Conservation (phyloP, 2,113 vertebrate species). For the Esox niger region DNA sequence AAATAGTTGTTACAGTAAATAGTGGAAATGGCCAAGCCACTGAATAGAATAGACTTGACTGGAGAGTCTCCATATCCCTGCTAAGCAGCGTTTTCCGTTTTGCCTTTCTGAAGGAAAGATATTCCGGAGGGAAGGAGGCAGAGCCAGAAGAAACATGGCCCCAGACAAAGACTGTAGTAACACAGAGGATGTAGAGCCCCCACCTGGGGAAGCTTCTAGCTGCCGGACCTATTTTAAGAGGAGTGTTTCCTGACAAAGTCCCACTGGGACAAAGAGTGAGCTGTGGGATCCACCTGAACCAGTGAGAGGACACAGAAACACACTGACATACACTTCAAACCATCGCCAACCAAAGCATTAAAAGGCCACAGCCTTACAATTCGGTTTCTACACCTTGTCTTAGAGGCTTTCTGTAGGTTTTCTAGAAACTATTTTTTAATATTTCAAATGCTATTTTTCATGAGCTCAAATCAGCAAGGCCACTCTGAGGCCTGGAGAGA, state of each 20-base stretch:
- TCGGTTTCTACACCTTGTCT: no score
- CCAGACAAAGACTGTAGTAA: slow-evolving; percentile 17
- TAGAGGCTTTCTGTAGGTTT: no score
- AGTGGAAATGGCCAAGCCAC: no score
- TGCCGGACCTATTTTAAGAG: slow-evolving; percentile 25
- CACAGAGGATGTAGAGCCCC: not conserved
- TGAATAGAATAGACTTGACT: no score
- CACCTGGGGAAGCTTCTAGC: slow-evolving; percentile 17
- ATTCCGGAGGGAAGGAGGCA: not conserved
- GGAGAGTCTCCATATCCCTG: no score
- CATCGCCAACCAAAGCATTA: not conserved
- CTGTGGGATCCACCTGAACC: slow-evolving; percentile 12
- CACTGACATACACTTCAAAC: not conserved
- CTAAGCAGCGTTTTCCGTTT: no score
- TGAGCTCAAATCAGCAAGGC: no score
- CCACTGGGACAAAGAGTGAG: not conserved
- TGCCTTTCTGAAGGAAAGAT: not conserved
- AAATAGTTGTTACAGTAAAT: no score
- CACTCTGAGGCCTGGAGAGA: no score
- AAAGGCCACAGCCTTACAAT: no score
- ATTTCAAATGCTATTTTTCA: no score
- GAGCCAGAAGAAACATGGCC: not conserved
- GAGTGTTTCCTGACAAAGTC: slow-evolving; percentile 34
- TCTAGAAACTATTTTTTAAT: no score
- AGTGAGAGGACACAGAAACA: not conserved